These are phyloP conservation scores for Drosophila setosimentum DNA, from an alignment of 2,888 invertebrate species.

Conservation along the genomic window DNA sequence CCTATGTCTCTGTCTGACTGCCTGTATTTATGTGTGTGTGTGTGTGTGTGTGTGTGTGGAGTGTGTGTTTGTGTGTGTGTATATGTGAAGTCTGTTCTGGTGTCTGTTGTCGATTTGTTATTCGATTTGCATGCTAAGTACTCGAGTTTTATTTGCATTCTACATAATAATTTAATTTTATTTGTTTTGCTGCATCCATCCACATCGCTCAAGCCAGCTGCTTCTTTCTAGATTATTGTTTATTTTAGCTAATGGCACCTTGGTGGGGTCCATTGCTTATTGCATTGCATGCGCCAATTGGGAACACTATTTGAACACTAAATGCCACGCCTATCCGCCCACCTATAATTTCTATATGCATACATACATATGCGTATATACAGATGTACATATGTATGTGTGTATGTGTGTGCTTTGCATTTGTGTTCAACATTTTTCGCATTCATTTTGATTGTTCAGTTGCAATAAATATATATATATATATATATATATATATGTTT, in stretches of 20 bases:
- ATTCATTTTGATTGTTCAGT: conserved; percentile 71
- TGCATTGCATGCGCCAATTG: conserved; percentile 64
- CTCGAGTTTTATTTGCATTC: conserved; percentile 74
- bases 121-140: conserved; percentile 75
- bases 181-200: conserved; percentile 74
- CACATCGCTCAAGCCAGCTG: conserved; percentile 45
- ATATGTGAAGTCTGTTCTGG: conserved; percentile 1
- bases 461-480: conserved; percentile 35
- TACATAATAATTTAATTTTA: conserved; percentile 79
- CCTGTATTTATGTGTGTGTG: background rate
- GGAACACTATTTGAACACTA: conserved; percentile 65
- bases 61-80: no score
- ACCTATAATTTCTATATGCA: background rate
- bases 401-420: conserved; percentile 6
- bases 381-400: background rate
- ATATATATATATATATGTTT: conserved; percentile 30
- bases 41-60: background rate
- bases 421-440: conserved; percentile 45
- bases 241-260: conserved; percentile 71
- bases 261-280: conserved; percentile 58
- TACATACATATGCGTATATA: background rate
- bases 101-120: conserved; percentile 41
- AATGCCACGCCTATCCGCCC: conserved; percentile 36
- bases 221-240: conserved; percentile 48
- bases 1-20: conserved; percentile 7